Conservation (phyloP, 37 sponge, comb jelly and placozoan species). For the Spongilla lacustris region DNA sequence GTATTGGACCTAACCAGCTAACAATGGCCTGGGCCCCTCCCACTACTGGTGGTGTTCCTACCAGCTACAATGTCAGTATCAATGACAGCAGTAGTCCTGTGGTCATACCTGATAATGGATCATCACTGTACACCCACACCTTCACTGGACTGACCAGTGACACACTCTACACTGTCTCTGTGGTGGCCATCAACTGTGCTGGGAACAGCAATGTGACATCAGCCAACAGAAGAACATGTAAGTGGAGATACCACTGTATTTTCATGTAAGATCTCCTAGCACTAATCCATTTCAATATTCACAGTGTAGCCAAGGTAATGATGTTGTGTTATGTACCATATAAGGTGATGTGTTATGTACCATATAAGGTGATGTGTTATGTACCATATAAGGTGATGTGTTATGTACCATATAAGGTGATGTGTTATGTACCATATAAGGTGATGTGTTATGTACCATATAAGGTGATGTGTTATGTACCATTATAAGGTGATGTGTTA, state of each 20-base stretch:
- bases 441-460: too few species aligned
- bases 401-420: too few species aligned
- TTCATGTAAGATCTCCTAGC: too few species aligned
- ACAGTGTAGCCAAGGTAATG: too few species aligned
- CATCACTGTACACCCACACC: background rate
- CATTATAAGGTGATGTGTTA: too few species aligned
- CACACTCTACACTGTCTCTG: background rate
- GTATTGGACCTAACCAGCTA: background rate
- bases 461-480: too few species aligned
- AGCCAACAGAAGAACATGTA: background rate
- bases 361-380: too few species aligned
- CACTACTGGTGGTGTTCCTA: background rate
- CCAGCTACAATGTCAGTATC: background rate
- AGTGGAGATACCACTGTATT: background rate
- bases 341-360: too few species aligned
- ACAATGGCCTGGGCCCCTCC: background rate
- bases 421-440: too few species aligned
- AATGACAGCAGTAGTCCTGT: background rate
- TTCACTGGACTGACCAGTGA: background rate
- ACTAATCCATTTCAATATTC: too few species aligned
- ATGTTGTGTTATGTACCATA: too few species aligned
- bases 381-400: too few species aligned
- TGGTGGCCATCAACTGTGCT: slow-evolving; percentile 1
- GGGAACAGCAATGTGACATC: background rate
- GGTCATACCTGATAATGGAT: background rate